Evolutionary conservation across 2,113 vertebrate species (phyloP), one percentile per base, ranked within the genome.

Genomic region (Piprites chloris): DNA sequence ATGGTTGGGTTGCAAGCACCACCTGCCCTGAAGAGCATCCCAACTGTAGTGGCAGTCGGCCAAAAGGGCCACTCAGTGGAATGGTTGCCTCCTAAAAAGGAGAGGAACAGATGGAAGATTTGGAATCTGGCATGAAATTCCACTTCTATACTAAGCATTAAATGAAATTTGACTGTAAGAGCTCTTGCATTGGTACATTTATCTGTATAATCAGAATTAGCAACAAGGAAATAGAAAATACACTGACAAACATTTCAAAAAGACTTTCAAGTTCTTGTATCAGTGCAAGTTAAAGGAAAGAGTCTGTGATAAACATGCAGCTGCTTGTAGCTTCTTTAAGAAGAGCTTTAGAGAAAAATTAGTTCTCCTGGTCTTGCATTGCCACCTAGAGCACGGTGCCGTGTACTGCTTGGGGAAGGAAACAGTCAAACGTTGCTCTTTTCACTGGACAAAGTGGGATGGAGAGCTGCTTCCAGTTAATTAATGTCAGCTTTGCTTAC

Each of bases 141-240:
- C 85, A 90, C 67, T 96, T 94, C 75, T 96, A 30, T 95, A 90
- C 75, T 66, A 49, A 95, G 33, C 30, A 2, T 63, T 84, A 95
- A 93, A 86, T 84, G 59, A 85, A 90, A 90, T 93, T 87, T 95
- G 30, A 95, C 88, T 87, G 68, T 77, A 78, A 97, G 91, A 59
- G 94, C 90, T 93, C 94, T 89, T 89, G 77, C 67, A 7, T 27
- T 77, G 59, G 53, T 56, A 85, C 55, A 69, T 95, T 92, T 94
- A 49, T 97, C 93, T 72, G 53, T 95, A 91, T 96, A 91, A 95
- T 94, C 95, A 88, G 91, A 97, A 96, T 96, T 96, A 95, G 96
- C 88, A 97, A 84, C 69, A 88, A 94, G 90, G 62, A 95, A 93
- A 95, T 78, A 74, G 74, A 95, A 85, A 81, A 94, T 92, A 71